Base-by-base conservation (phyloP, 2,113 vertebrate species). In the Nymphicus hollandicus region DNA sequence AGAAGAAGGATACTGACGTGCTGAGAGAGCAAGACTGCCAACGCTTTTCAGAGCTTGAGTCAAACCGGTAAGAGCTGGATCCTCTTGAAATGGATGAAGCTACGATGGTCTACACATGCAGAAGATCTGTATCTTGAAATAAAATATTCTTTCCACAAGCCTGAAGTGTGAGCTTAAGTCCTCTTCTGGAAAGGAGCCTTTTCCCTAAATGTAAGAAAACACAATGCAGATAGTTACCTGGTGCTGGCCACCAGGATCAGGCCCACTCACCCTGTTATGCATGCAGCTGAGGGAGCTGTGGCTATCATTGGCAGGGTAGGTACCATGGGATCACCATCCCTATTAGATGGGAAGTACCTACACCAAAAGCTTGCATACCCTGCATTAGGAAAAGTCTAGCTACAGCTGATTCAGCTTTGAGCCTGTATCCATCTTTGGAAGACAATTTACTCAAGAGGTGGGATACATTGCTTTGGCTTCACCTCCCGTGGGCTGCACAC, bases 241-340 rank as follows among this genome's bases (percentile, higher is more conserved):
- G 31, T 53, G 61, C 23, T 92, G 66, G 23, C 53, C 53, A 39
- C 9, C 39, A 76, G 79, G 37, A 58, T 63, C 46, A 70, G 41
- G 41, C 19, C 27, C 23, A 16, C 18, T 17, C 20, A 33, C 53
- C 44, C 56, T 68, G 14, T 37, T 55, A 58, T 3, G 4, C 19
- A 15, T 17, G 15, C 61, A 58, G 19, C 9, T n/a, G 2, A 13
- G 6, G 7, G 11, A 68, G 19, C 43, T 72, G 39, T 23, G 66
- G 43, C 56, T 50, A 25, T 43, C 0, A 0, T 25, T 1, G 2
- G 65, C 73, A 82, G 15, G n/a, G 23, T 10, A 22, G 31, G 50
- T 47, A 90, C n/a, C 14, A 20, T 7, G 25, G 46, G 37, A 37
- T 64, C 43, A 85, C 35, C 39, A 44, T 20, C 25, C 13, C 33